These are phyloP conservation scores for Nomada ruficornis DNA, from an alignment of 2,888 invertebrate species.

Conservation along the genomic window DNA sequence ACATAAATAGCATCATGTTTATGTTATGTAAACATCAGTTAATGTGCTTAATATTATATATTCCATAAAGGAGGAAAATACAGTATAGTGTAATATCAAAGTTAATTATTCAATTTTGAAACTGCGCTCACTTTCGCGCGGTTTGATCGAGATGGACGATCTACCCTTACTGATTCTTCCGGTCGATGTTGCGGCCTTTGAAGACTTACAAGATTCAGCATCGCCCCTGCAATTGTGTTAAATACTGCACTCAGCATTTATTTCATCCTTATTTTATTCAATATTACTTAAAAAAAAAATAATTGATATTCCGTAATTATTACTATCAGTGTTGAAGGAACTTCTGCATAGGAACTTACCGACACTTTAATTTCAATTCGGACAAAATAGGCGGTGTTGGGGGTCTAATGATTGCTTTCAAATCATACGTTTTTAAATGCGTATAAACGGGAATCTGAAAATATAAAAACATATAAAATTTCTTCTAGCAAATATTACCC, in stretches of 20 bases:
- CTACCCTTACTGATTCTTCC: slow-evolving; percentile 25
- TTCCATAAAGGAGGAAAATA: too few relatives aligned
- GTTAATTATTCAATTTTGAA: slow-evolving; percentile 5
- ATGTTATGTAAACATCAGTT: background rate
- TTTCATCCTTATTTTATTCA: too few relatives aligned
- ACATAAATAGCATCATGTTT: too few relatives aligned
- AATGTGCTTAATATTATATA: background rate
- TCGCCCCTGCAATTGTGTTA: slow-evolving; percentile 39
- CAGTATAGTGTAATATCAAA: too few relatives aligned
- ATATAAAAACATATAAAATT: slow-evolving; percentile 10
- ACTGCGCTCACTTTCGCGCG: background rate
- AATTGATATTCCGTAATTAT: too few relatives aligned
- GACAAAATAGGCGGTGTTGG: slow-evolving; percentile 84
- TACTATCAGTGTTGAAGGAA: too few relatives aligned
- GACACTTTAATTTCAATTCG: slow-evolving; percentile 63
- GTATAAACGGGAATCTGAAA: slow-evolving; percentile 89
- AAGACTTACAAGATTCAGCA: slow-evolving; percentile 32
- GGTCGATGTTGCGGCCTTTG: slow-evolving; percentile 20
- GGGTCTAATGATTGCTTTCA: slow-evolving; percentile 86
- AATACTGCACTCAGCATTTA: background rate
- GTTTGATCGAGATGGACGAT: background rate
- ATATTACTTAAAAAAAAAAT: too few relatives aligned
- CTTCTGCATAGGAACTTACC: slow-evolving; percentile 42
- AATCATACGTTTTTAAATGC: slow-evolving; percentile 88
- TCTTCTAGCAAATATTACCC: background rate